Evolutionary conservation across 2,888 invertebrate species (phyloP).

Genomic region (Drosophila sordidapex): DNA sequence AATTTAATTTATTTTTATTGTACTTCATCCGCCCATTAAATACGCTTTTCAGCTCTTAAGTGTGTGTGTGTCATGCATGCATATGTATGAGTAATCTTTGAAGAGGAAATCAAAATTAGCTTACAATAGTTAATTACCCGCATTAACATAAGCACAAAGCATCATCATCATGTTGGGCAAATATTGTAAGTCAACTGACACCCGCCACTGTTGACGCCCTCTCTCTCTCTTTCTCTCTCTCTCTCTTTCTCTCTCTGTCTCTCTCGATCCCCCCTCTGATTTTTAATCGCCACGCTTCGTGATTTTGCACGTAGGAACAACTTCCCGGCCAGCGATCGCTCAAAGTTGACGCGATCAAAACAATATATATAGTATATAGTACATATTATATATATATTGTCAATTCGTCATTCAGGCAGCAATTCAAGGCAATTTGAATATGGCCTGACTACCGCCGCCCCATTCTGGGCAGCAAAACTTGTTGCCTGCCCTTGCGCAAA

Average conservation of each 20-base stretch:
- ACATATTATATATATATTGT: neutral
- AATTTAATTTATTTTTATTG: conserved; percentile 56
- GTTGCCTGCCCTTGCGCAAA: conserved; percentile 40
- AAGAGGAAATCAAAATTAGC: conserved; percentile 62
- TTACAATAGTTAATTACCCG: conserved; percentile 64
- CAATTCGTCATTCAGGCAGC: neutral
- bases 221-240: neutral
- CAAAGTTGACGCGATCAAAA: conserved; percentile 8
- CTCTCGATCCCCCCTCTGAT: conserved; percentile 36
- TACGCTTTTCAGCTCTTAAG: conserved; percentile 10
- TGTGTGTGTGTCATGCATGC: neutral
- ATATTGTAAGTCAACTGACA: conserved; percentile 28
- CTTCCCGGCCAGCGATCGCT: neutral
- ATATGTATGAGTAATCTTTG: conserved; percentile 19
- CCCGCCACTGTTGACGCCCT: conserved; percentile 24
- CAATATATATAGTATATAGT: neutral
- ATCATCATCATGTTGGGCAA: neutral
- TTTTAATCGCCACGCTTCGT: conserved; percentile 66
- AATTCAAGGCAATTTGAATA: conserved; percentile 14
- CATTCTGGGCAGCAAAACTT: conserved; percentile 7
- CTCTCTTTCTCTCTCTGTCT: conserved; percentile 23
- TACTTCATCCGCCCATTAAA: conserved; percentile 41
- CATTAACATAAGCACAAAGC: conserved; percentile 55
- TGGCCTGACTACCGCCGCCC: neutral
- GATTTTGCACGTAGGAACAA: conserved; percentile 65